Conservation (phyloP, 2,888 invertebrate genomes). For the Platerodrilus igneus region DNA sequence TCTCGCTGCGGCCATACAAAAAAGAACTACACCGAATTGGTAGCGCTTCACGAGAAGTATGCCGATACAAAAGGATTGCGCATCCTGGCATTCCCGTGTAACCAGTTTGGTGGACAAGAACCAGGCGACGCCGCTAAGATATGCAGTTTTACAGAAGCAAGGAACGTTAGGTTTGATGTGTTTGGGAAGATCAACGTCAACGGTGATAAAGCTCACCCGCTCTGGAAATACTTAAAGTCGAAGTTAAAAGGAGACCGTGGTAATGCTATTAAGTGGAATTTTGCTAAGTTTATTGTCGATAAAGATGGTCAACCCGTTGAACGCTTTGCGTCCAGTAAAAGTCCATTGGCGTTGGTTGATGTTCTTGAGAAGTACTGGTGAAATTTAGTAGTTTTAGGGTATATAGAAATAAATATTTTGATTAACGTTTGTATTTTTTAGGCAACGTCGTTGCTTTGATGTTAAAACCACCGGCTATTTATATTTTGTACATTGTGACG, state of each 20-base stretch:
- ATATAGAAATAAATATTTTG: too few relatives aligned
- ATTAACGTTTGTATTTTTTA: too few relatives aligned
- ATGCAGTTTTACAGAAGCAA: slow-evolving; percentile 57
- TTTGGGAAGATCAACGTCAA: slow-evolving; percentile 70
- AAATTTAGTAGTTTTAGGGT: too few relatives aligned
- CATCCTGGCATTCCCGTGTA: slow-evolving; percentile 82
- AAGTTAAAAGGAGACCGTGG: slow-evolving; percentile 51
- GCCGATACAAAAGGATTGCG: slow-evolving; percentile 67
- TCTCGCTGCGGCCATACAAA: slow-evolving; percentile 81
- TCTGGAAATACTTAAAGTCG: slow-evolving; percentile 63
- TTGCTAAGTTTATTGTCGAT: slow-evolving; percentile 78
- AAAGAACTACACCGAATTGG: slow-evolving; percentile 78
- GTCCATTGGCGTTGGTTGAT: slow-evolving; percentile 33
- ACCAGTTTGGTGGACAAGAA: slow-evolving; percentile 74
- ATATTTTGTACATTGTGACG: too few relatives aligned
- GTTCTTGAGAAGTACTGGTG: slow-evolving; percentile 36
- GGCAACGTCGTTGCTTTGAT: too few relatives aligned
- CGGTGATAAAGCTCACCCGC: slow-evolving; percentile 58
- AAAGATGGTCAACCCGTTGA: slow-evolving; percentile 65
- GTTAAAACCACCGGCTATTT: too few relatives aligned
- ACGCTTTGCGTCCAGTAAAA: slow-evolving; percentile 53
- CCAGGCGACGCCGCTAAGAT: slow-evolving; percentile 61
- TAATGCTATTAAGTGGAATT: slow-evolving; percentile 81
- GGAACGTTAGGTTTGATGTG: slow-evolving; percentile 65
- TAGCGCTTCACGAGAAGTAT: slow-evolving; percentile 69